Conservation (phyloP, 2,113 vertebrate species). For the Trematocara marginatum region DNA sequence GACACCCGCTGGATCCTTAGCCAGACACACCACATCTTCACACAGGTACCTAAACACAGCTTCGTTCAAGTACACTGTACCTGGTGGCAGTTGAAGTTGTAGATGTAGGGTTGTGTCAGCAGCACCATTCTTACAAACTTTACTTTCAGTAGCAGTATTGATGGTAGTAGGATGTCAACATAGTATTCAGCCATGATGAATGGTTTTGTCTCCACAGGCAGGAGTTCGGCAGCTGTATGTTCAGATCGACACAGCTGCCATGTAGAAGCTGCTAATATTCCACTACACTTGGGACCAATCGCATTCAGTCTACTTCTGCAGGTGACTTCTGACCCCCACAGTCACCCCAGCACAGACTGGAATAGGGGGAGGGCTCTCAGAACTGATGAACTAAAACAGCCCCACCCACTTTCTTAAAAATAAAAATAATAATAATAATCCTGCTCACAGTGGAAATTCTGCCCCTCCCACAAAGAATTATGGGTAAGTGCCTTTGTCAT, state of each 20-base stretch:
- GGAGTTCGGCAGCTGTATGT: slow-evolving; percentile 94
- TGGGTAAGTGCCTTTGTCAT: slow-evolving; percentile 63
- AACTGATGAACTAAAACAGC: slow-evolving; percentile 25
- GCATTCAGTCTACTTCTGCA: slow-evolving; percentile 67
- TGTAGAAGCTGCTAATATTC: slow-evolving; percentile 70
- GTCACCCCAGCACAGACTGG: slow-evolving; percentile 15
- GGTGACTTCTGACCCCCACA: slow-evolving; percentile 59
- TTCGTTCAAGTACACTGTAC: not conserved
- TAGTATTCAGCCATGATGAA: not conserved
- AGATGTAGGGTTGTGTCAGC: not conserved
- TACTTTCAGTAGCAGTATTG: not conserved
- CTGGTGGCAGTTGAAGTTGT: not conserved
- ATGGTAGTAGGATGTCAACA: not conserved
- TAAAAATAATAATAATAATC: not conserved
- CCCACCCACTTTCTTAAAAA: not conserved
- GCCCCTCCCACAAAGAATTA: slow-evolving; percentile 19
- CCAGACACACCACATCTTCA: slow-evolving; percentile 97
- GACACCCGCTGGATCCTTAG: slow-evolving; percentile 94
- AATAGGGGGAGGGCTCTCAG: slow-evolving; percentile 11
- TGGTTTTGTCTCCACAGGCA: slow-evolving; percentile 63
- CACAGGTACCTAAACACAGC: slow-evolving; percentile 78
- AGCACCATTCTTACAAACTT: not conserved
- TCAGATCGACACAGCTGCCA: slow-evolving; percentile 89
- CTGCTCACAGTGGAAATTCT: not conserved
- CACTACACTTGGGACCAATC: slow-evolving; percentile 78